Evolutionary conservation across 2,113 vertebrate genomes (phyloP).

Genomic region (Globicephala melas): DNA sequence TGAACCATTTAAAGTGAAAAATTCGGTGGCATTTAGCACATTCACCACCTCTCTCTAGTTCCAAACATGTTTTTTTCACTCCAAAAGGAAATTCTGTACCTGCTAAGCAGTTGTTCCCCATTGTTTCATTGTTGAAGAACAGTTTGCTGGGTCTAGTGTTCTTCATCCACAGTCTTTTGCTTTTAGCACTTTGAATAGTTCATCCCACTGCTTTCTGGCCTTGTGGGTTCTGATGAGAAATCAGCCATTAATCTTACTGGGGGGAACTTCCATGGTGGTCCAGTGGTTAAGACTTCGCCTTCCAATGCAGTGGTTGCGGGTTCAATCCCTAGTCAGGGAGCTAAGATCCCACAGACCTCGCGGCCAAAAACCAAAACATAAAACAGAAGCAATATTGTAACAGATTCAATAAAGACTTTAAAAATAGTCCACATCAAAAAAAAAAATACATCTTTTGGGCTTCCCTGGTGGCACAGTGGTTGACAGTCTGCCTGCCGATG

Average conservation of each 20-base stretch:
- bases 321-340: too few relatives aligned
- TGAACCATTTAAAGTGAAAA: neutral
- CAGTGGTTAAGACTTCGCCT: too few relatives aligned
- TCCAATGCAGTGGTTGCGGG: too few relatives aligned
- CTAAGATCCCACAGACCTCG: too few relatives aligned
- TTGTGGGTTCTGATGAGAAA: neutral
- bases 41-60: neutral
- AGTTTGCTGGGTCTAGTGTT: neutral
- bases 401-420: too few relatives aligned
- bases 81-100: neutral
- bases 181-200: neutral
- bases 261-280: too few relatives aligned
- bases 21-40: neutral
- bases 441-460: too few relatives aligned
- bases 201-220: neutral
- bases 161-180: neutral
- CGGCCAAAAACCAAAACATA: too few relatives aligned
- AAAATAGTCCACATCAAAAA: too few relatives aligned
- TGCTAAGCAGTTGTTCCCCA: neutral
- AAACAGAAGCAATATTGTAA: too few relatives aligned
- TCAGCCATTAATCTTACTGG: neutral
- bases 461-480: too few relatives aligned
- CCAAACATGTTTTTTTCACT: neutral
- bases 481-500: too few relatives aligned
- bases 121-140: neutral